phyloP scores from a whole-genome alignment of 2,888 invertebrate genomes.

The Hypselothyrea guttata region DNA sequence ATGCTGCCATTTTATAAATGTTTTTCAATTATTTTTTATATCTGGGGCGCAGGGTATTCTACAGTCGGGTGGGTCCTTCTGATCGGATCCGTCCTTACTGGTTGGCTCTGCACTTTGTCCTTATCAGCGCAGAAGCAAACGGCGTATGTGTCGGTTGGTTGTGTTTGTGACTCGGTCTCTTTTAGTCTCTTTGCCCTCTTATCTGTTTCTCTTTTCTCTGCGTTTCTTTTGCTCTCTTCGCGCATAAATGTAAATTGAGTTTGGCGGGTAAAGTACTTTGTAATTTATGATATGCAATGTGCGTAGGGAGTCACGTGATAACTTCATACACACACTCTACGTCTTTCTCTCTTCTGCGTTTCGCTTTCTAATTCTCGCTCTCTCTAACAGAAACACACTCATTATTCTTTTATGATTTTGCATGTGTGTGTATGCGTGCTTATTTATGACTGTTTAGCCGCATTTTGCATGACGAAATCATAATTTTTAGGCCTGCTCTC shows the following conservation, averaged over 20 bases:
- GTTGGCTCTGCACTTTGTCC: slow-evolving; percentile 28
- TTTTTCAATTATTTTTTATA: too few relatives aligned
- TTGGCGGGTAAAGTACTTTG: slow-evolving; percentile 74
- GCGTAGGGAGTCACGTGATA: slow-evolving; percentile 76
- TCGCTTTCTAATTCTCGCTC: not conserved
- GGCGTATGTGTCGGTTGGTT: slow-evolving; percentile 23
- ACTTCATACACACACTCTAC: slow-evolving; percentile 53
- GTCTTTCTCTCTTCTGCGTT: not conserved
- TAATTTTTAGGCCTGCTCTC: slow-evolving; percentile 56
- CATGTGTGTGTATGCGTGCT: slow-evolving; percentile 35
- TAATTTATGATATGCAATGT: slow-evolving; percentile 76
- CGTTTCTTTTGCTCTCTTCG: too few relatives aligned
- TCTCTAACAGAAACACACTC: slow-evolving; percentile 26
- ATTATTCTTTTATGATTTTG: slow-evolving; percentile 52
- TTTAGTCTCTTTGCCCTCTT: too few relatives aligned
- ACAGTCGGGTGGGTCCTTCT: too few relatives aligned
- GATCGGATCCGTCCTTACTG: slow-evolving; percentile 4
- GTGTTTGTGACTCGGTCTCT: slow-evolving; percentile 3
- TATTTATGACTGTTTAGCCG: slow-evolving; percentile 71
- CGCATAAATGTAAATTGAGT: slow-evolving; percentile 65
- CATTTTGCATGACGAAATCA: slow-evolving; percentile 74
- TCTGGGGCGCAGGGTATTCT: too few relatives aligned
- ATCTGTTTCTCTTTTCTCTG: slow-evolving; percentile 8
- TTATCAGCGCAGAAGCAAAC: slow-evolving; percentile 54
- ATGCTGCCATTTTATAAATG: too few relatives aligned